Conservation (phyloP, 2,888 invertebrate species). For the Philonicus albiceps region DNA sequence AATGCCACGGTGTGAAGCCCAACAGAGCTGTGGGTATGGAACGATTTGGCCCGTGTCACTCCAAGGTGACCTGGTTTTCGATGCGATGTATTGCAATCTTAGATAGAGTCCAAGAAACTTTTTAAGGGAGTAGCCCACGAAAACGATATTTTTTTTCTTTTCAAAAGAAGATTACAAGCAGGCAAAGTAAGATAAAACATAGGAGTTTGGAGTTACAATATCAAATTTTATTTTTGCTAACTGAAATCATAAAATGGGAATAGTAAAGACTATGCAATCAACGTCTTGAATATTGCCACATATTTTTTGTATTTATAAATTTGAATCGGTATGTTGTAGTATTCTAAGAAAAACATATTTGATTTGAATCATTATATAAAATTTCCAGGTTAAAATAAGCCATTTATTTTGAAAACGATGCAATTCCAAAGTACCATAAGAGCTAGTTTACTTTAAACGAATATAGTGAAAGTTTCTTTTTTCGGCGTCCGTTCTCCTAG, state of each 20-base stretch:
- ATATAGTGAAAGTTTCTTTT: too few relatives aligned
- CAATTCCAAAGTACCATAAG: too few relatives aligned
- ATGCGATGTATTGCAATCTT: not conserved
- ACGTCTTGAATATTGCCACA: too few relatives aligned
- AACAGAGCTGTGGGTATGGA: not conserved
- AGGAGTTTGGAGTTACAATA: not conserved
- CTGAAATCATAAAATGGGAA: not conserved
- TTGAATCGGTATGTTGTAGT: too few relatives aligned
- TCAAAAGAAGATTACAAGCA: not conserved
- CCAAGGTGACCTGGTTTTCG: not conserved
- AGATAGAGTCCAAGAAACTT: not conserved
- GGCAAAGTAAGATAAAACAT: not conserved
- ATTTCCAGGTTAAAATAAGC: too few relatives aligned
- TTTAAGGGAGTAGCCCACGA: not conserved
- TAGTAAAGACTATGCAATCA: not conserved
- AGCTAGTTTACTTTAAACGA: too few relatives aligned
- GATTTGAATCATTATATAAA: too few relatives aligned
- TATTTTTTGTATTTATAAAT: too few relatives aligned
- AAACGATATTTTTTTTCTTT: not conserved
- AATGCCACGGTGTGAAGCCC: conserved; percentile 33
- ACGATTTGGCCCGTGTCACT: not conserved
- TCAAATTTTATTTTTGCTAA: not conserved
- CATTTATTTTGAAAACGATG: too few relatives aligned
- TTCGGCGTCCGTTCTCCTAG: too few relatives aligned
- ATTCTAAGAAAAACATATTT: too few relatives aligned